Evolutionary conservation across 2,888 invertebrate genomes (phyloP), one percentile per base, ranked within the genome.

Genomic region (Ctena decussata): DNA sequence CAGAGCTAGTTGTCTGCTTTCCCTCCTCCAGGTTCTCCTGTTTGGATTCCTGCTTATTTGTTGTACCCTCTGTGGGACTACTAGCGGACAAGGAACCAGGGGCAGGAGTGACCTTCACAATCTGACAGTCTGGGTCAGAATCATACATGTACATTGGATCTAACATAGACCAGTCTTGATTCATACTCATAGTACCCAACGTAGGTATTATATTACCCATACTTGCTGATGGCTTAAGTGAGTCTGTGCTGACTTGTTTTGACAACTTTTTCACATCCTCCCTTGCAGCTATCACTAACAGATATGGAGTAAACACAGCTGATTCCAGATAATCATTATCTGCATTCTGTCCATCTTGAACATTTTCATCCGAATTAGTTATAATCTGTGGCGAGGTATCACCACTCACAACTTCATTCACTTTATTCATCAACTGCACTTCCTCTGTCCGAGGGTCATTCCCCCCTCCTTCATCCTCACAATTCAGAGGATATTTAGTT

Each of bases 371-470:
- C 30, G 94, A 95, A 44, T 96, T 96, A 82, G 96, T 96, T 96
- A 96, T 96, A 87, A 96, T 96, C 89, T 96, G 96, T 80, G 96
- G 94, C 27, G 93, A 92, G 82, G 95, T 94, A 53, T 94, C 94
- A 35, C 93, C 92, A 93, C 96, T 97, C 84, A 97, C 97, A 0
- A 97, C 97, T 95, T 97, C 97, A 93, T 97, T 97, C 82, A 97
- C 97, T 94, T 97, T 97, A 94, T 98, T 98, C 97, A 98, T 97
- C 21, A 97, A 97, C 91, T 97, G 97, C 12, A 98, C 97, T 80
- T 94, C 94, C 65, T 92, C 89, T 77, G 92, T 91, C 57, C 91
- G 87, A 18, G 69, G 71, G 41, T 81, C 73, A 32, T 53, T 65
- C 35, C 76, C 77, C 27, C 72, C 71, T 60, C 81, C 79, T 46